Evolutionary conservation across 2,888 invertebrate species (phyloP).

Genomic region (Erebia aethiops): DNA sequence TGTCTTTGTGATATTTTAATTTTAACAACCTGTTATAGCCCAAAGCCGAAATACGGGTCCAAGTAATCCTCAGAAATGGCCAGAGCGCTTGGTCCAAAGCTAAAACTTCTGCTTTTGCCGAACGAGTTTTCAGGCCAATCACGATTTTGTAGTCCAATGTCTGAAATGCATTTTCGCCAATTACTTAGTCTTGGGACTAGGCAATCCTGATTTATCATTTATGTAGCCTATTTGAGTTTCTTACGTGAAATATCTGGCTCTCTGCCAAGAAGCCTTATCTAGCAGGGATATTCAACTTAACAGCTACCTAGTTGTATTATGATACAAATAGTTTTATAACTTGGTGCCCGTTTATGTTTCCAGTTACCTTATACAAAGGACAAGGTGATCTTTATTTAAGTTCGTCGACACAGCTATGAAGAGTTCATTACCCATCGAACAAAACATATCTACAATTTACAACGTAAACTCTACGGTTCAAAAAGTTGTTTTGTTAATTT

Average conservation of each 20-base stretch:
- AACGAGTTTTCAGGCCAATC: too few relatives aligned
- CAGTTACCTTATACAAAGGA: neutral
- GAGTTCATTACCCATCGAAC: neutral
- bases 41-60: too few relatives aligned
- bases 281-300: neutral
- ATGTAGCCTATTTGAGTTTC: too few relatives aligned
- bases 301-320: neutral
- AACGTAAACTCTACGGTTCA: neutral
- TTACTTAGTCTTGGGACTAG: too few relatives aligned
- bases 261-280: neutral
- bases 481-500: neutral
- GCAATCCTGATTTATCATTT: too few relatives aligned
- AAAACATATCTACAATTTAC: neutral
- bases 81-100: too few relatives aligned
- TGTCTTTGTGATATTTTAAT: too few relatives aligned
- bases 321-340: neutral
- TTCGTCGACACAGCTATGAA: neutral
- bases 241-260: neutral
- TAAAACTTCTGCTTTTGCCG: too few relatives aligned
- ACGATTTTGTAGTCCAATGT: too few relatives aligned
- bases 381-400: neutral
- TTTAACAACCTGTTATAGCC: too few relatives aligned
- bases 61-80: too few relatives aligned
- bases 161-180: too few relatives aligned
- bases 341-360: neutral